Conservation (phyloP, 2,797 vertebrate genomes). For the Lagorchestes hirsutus region DNA sequence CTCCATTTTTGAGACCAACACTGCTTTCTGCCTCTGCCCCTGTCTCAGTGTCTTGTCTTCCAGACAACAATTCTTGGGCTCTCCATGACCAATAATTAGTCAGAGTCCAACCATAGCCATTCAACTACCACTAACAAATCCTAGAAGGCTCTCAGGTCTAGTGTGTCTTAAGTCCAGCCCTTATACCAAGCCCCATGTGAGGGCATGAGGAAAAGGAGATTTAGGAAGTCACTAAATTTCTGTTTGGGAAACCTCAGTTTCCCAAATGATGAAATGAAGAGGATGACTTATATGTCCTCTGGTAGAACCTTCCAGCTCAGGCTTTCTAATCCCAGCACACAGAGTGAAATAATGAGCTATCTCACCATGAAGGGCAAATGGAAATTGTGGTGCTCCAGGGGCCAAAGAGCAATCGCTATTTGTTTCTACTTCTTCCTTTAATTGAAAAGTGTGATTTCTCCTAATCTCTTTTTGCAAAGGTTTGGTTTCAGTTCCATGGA, state of each 20-base stretch:
- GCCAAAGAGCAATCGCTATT: background rate
- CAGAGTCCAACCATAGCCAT: background rate
- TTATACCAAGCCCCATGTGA: background rate
- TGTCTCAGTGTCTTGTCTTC: background rate
- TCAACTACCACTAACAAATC: background rate
- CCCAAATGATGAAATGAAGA: background rate
- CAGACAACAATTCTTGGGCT: background rate
- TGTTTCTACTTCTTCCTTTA: background rate
- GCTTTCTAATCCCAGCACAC: background rate
- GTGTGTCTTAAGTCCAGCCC: background rate
- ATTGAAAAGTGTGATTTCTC: constrained; percentile 22
- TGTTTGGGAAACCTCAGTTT: background rate
- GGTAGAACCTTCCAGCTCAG: background rate
- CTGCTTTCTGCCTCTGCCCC: background rate
- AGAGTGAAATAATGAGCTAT: background rate
- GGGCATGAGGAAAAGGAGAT: background rate
- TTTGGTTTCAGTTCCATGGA: constrained; percentile 47
- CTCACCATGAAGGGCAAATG: background rate
- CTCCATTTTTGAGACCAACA: background rate
- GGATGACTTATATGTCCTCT: background rate
- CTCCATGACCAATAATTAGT: background rate
- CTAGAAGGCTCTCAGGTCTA: background rate
- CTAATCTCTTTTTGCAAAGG: constrained; percentile 55
- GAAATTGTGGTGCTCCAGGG: background rate
- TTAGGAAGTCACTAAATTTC: background rate